phyloP scores from a whole-genome alignment of 2,113 vertebrate species.

The Beaufortia kweichowensis region DNA sequence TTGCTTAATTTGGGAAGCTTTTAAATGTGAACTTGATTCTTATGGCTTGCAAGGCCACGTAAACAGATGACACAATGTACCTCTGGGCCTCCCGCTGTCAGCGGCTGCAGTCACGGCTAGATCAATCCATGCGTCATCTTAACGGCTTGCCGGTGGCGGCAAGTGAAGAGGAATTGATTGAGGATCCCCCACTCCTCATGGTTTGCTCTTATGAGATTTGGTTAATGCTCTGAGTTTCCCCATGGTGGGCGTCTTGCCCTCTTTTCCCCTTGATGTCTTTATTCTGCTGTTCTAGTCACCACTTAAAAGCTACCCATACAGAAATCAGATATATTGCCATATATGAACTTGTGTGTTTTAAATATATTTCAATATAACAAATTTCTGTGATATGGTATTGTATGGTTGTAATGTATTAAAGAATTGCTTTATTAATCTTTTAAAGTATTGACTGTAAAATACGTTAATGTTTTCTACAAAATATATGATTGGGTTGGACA shows the following conservation, averaged over 20 bases:
- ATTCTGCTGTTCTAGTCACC: conserved; percentile 6
- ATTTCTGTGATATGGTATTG: too few relatives aligned
- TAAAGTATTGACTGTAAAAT: too few relatives aligned
- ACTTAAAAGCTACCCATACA: conserved; percentile 6
- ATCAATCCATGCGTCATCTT: conserved; percentile 60
- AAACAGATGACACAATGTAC: conserved; percentile 51
- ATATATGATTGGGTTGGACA: too few relatives aligned
- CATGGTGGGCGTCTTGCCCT: conserved; percentile 6
- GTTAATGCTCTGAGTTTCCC: conserved; percentile 51
- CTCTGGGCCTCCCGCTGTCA: conserved; percentile 35
- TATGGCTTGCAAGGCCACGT: conserved; percentile 33
- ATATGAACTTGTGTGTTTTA: background rate
- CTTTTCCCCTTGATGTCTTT: conserved; percentile 40
- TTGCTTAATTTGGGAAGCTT: conserved; percentile 50
- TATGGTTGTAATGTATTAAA: too few relatives aligned
- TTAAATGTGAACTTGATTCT: conserved; percentile 55
- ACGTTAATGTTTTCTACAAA: too few relatives aligned
- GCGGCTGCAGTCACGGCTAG: conserved; percentile 28
- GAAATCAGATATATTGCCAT: background rate
- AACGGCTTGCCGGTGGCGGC: conserved; percentile 59
- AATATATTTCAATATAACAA: too few relatives aligned
- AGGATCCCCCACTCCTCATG: conserved; percentile 47
- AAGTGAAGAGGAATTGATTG: conserved; percentile 61
- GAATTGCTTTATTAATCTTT: too few relatives aligned
- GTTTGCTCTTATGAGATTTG: conserved; percentile 52